Conservation (phyloP, 2,113 vertebrate genomes). For the Microcebus ravelobensis region DNA sequence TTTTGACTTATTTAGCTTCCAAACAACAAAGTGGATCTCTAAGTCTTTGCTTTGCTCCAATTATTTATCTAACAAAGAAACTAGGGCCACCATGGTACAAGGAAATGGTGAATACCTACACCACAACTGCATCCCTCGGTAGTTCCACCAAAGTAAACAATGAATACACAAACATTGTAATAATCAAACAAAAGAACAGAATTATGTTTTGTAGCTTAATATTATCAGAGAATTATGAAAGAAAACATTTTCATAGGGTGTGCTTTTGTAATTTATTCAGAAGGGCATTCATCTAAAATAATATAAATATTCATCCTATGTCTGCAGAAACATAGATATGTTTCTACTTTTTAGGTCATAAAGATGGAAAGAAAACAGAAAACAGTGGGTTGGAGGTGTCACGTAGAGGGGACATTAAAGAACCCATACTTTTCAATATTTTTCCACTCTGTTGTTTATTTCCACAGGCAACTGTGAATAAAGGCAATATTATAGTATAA, state of each 20-base stretch:
- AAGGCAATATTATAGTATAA: not conserved
- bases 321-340: not conserved
- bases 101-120: not conserved
- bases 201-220: not conserved
- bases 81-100: fast-evolving
- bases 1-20: not conserved
- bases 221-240: not conserved
- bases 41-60: not conserved
- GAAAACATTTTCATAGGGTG: not conserved
- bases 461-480: not conserved
- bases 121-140: not conserved
- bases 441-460: not conserved
- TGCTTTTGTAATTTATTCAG: not conserved
- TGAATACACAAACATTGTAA: not conserved
- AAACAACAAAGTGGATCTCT: not conserved
- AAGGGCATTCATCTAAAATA: not conserved
- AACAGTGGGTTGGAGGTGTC: not conserved
- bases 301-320: not conserved
- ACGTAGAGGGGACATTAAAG: not conserved
- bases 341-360: not conserved
- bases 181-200: not conserved
- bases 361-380: not conserved
- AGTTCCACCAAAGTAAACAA: not conserved
- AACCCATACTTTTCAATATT: not conserved
- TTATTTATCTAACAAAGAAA: not conserved